Evolutionary conservation across 2,113 vertebrate genomes (phyloP), one percentile per base, ranked within the genome.

Genomic region (Cricetomys ansorgei): DNA sequence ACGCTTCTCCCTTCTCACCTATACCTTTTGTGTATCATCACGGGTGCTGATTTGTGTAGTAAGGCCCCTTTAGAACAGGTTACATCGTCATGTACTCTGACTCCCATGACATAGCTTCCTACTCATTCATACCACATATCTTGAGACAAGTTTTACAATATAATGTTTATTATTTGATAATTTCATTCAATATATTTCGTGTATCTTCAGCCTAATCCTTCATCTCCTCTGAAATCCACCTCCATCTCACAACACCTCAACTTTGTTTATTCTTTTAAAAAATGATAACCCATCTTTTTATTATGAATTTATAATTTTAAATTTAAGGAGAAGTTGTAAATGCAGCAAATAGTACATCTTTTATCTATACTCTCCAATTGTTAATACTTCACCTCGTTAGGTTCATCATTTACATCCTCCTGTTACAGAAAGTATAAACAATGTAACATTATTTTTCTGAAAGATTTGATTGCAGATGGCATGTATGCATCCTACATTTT

Each of bases 361-460:
- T 69, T n/a, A 73, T 17, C 23, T n/a, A 84, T 37, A 50, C 73
- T 91, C n/a, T 80, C 59, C 1, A 45, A 3, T 50, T 55, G 25
- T 92, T 88, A 53, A 48, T 86, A 91, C 85, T 91, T 91, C 65
- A 3, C 8, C 23, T 3, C 19, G 37, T 55, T 25, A 80, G 27
- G 37, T 76, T 92, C 34, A 57, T 91, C 21, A 57, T 73, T 91
- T 59, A 29, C 11, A 85, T 53, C 15, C 55, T 23, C 43, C 70
- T 29, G 21, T 72, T 50, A 70, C n/a, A 65, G 1, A 59, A 25
- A 83, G 23, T 25, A 53, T 29, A 73, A 73, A 67, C 17, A 67
- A 89, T 11, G 29, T 1, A 59, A 73, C 65, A 57, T 83, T 64
- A 72, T 31, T 95, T 92, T 92, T 96, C 45, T 91, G 37, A 91